These are phyloP conservation scores for Tarsius wallacei DNA, from an alignment of 2,797 vertebrate genomes.

Conservation along the genomic window DNA sequence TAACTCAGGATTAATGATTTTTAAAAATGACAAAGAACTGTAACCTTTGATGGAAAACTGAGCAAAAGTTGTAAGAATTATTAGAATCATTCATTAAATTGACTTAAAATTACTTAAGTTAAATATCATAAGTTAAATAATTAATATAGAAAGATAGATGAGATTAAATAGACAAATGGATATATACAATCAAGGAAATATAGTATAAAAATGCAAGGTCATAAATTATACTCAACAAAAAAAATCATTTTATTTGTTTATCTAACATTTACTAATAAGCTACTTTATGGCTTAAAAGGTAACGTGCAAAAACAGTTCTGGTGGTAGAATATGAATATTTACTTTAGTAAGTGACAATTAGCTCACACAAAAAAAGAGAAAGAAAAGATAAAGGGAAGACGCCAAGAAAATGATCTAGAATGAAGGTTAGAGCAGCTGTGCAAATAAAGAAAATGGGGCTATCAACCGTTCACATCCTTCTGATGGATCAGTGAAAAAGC, in stretches of 20 bases:
- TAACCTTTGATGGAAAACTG: constrained; percentile 59
- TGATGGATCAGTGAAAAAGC: constrained; percentile 77
- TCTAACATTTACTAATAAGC: constrained; percentile 69
- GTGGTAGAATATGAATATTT: constrained; percentile 83
- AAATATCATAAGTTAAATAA: constrained; percentile 14
- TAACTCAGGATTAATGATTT: neutral
- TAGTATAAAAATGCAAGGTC: neutral
- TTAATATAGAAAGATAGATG: neutral
- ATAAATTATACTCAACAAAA: constrained; percentile 71
- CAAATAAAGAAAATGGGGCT: constrained; percentile 84
- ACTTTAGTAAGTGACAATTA: constrained; percentile 76
- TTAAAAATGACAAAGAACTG: constrained; percentile 51
- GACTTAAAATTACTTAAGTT: constrained; percentile 12
- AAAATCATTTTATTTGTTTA: constrained; percentile 80
- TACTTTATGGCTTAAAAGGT: constrained; percentile 64
- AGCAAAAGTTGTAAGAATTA: neutral
- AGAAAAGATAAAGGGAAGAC: constrained; percentile 63
- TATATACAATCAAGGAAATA: neutral
- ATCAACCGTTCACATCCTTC: constrained; percentile 77
- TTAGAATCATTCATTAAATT: constrained; percentile 10
- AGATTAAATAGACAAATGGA: neutral
- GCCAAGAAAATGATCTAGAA: constrained; percentile 76
- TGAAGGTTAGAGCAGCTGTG: constrained; percentile 81
- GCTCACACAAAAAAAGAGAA: constrained; percentile 53
- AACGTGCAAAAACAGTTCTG: constrained; percentile 54